Base-by-base conservation (phyloP, 2,113 vertebrate species). In the Trematomus loennbergii region DNA sequence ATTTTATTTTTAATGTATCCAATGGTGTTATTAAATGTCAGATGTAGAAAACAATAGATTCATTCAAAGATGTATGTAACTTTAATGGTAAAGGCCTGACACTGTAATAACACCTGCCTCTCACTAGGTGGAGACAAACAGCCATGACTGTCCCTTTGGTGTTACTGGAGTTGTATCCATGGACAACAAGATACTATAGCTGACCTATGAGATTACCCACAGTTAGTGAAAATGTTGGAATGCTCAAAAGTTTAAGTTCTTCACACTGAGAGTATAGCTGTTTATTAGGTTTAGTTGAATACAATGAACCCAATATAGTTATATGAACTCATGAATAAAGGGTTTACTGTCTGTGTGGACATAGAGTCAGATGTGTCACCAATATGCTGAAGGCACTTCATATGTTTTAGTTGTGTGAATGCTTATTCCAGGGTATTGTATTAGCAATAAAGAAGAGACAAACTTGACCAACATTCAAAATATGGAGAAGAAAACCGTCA, bases 81-180 rank as follows among this genome's bases (percentile, higher is more conserved):
- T 40, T 40, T 40, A 40, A 40, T 40, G 36, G 36, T 40, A 7
- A 54, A 8, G 15, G 22, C 33, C 50, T 69, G 36, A 43, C 33
- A 18, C 3, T 50, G 17, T 36, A 12, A 29, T 7, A 3, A 52
- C 6, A 17, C 20, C 25, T 55, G 12, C 15, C 2, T 0, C 2
- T 71, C 72, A 63, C 49, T 9, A 69, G 79, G 29, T 63, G 72
- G 79, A 46, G 72, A 81, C 79, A 49, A 12, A 36, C 0, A 61
- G 11, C 53, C 53, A 12, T 12, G 18, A 16, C 13, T 55, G 50
- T 63, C 16, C 2, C 45, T 16, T 20, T 36, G 2, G 9, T 12
- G 2, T 12, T 3, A 9, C 10, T 50, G 5, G 29, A 11, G 45
- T 6, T 33, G 4, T 18, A 18, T 29, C 15, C 13, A 17, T 15